phyloP scores from a whole-genome alignment of 2,113 vertebrate genomes.

The Barbus barbus region DNA sequence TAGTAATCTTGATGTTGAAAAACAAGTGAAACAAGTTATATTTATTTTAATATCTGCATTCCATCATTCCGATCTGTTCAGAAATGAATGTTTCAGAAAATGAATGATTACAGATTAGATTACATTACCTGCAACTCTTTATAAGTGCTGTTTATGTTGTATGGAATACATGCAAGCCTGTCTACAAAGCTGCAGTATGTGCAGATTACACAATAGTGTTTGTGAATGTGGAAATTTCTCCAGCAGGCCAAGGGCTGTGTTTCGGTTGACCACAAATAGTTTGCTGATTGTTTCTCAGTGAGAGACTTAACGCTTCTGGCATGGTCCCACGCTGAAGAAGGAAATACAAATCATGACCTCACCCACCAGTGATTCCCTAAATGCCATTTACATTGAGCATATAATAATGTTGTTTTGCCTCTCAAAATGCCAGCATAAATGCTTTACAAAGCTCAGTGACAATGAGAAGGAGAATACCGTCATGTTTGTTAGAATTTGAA shows the following conservation, averaged over 20 bases:
- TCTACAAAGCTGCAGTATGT: constrained; percentile 37
- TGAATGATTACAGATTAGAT: constrained; percentile 35
- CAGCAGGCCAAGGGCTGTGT: constrained; percentile 20
- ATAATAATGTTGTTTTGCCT: constrained; percentile 31
- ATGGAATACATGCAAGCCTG: neutral
- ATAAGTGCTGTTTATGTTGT: neutral
- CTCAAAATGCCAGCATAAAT: neutral
- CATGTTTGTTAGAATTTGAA: neutral
- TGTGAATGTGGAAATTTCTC: constrained; percentile 36
- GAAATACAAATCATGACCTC: constrained; percentile 49
- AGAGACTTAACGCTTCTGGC: constrained; percentile 39
- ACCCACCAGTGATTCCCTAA: constrained; percentile 35
- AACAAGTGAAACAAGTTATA: neutral
- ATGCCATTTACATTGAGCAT: constrained; percentile 16
- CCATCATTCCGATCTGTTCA: neutral
- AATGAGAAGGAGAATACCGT: neutral
- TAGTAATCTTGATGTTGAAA: neutral
- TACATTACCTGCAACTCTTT: constrained; percentile 5
- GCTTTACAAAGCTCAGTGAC: neutral
- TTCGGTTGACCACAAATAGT: constrained; percentile 44
- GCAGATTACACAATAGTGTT: constrained; percentile 47
- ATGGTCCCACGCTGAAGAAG: constrained; percentile 46
- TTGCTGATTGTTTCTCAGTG: constrained; percentile 47
- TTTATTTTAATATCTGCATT: neutral
- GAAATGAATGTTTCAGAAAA: no score